These are phyloP conservation scores for Cryptocephalus primarius DNA, from an alignment of 2,888 invertebrate species.

Conservation along the genomic window DNA sequence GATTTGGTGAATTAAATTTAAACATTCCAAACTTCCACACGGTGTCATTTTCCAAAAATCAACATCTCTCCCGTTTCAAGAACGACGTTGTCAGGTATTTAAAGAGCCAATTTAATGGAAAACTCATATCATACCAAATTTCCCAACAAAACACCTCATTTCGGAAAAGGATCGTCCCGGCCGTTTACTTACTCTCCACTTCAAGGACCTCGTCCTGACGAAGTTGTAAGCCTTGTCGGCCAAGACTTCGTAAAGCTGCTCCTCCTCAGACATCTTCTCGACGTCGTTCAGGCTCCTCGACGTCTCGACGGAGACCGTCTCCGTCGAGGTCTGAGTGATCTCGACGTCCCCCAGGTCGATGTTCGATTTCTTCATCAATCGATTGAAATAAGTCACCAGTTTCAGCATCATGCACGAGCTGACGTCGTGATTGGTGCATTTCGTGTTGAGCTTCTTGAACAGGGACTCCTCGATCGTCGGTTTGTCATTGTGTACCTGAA, in stretches of 20 bases:
- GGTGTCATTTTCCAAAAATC: too few relatives aligned
- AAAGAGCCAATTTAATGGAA: too few relatives aligned
- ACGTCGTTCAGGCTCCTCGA: slow-evolving; percentile 30
- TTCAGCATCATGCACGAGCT: slow-evolving; percentile 77
- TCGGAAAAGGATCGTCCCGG: too few relatives aligned
- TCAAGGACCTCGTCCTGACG: slow-evolving; percentile 62
- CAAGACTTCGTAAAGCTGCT: slow-evolving; percentile 50
- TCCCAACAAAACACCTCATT: too few relatives aligned
- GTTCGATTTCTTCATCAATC: slow-evolving; percentile 66
- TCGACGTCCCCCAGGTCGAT: slow-evolving; percentile 68
- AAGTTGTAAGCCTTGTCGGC: slow-evolving; percentile 68
- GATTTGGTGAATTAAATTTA: too few relatives aligned
- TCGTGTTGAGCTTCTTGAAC: slow-evolving; percentile 61
- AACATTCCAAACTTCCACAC: too few relatives aligned
- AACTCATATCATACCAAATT: too few relatives aligned
- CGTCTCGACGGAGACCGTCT: slow-evolving; percentile 39
- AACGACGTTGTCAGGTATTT: too few relatives aligned
- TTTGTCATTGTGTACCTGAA: slow-evolving; percentile 37
- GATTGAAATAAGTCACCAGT: slow-evolving; percentile 71
- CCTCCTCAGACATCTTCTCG: slow-evolving; percentile 41
- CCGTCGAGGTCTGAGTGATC: slow-evolving; percentile 52
- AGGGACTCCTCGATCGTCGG: slow-evolving; percentile 55
- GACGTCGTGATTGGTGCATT: slow-evolving; percentile 67
- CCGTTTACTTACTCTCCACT: slow-evolving; percentile 48
- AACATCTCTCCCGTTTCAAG: too few relatives aligned